Percentiles rank a stretch among this genome's conserved stretches.
Evolutionary conservation across 2,113 vertebrate genomes (phyloP).

Genomic region (Psittacus erithacus): DNA sequence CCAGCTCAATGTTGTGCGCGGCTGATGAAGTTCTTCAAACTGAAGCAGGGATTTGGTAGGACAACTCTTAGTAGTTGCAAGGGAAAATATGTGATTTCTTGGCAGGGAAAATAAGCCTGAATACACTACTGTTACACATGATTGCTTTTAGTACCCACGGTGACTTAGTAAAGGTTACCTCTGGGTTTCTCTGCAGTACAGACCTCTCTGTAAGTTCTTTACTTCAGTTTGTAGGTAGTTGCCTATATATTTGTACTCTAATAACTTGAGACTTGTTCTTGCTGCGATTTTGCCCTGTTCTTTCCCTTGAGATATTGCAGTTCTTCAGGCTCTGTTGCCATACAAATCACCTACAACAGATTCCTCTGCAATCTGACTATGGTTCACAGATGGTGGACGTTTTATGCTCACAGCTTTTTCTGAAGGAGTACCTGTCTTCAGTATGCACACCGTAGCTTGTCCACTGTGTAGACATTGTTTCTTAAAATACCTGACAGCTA

Average conservation of each 20-base stretch:
- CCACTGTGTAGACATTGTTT: not conserved
- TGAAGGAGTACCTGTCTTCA: not conserved
- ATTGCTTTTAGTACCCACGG: not conserved
- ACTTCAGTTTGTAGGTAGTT: not conserved
- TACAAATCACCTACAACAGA: fast-evolving
- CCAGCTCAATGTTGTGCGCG: not conserved
- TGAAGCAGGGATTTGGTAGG: not conserved
- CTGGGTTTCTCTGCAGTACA: not conserved
- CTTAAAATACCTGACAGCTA: not conserved
- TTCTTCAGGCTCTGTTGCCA: not conserved
- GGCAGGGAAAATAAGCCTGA: not conserved
- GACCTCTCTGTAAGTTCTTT: not conserved
- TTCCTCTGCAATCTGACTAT: not conserved
- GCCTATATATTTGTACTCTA: not conserved
- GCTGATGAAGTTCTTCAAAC: not conserved
- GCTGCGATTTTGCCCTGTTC: not conserved
- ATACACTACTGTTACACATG: not conserved
- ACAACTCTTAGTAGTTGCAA: not conserved
- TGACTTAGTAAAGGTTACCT: not conserved
- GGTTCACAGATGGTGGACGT: not conserved
- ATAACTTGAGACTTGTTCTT: not conserved
- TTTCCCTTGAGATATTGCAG: not conserved
- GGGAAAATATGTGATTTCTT: not conserved
- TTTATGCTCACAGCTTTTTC: not conserved
- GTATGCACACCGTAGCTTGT: not conserved